These are phyloP conservation scores for Microplitis mediator DNA, from an alignment of 1,140 invertebrate genomes.

Conservation along the genomic window DNA sequence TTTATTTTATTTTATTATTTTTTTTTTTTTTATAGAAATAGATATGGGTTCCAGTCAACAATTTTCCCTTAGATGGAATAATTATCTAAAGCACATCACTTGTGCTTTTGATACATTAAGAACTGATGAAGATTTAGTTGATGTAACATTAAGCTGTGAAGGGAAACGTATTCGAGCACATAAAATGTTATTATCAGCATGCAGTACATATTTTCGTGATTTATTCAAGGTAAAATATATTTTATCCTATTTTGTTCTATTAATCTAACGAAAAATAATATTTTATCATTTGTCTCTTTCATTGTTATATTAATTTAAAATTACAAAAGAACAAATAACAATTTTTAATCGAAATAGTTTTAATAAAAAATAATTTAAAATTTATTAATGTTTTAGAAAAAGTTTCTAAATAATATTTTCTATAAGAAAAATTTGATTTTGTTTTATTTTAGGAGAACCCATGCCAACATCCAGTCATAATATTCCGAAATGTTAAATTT, in stretches of 20 bases:
- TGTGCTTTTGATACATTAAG: slow-evolving; percentile 79
- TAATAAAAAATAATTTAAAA: too few relatives aligned
- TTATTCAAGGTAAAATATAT: slow-evolving; percentile 69
- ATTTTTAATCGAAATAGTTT: too few relatives aligned
- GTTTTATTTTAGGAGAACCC: slow-evolving; percentile 71
- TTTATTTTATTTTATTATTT: slow-evolving; percentile 15
- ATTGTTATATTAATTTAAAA: neutral
- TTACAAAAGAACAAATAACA: neutral
- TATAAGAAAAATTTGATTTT: neutral
- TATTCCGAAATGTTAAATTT: slow-evolving; percentile 83
- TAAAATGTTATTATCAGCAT: slow-evolving; percentile 84
- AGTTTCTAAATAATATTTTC: too few relatives aligned
- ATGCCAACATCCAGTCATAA: slow-evolving; percentile 84
- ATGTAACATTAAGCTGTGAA: slow-evolving; percentile 85
- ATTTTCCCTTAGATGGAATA: slow-evolving; percentile 79
- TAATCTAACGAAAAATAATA: too few relatives aligned
- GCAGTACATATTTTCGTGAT: slow-evolving; percentile 82
- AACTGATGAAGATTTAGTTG: slow-evolving; percentile 80
- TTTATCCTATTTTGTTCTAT: too few relatives aligned
- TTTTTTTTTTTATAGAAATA: slow-evolving; percentile 37
- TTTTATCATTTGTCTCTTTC: neutral
- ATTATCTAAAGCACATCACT: slow-evolving; percentile 75
- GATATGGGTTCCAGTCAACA: slow-evolving; percentile 68
- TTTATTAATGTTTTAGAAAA: too few relatives aligned
- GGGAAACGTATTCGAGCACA: slow-evolving; percentile 82